Conservation (phyloP, 2,113 vertebrate species). For the Engraulis encrasicolus region DNA sequence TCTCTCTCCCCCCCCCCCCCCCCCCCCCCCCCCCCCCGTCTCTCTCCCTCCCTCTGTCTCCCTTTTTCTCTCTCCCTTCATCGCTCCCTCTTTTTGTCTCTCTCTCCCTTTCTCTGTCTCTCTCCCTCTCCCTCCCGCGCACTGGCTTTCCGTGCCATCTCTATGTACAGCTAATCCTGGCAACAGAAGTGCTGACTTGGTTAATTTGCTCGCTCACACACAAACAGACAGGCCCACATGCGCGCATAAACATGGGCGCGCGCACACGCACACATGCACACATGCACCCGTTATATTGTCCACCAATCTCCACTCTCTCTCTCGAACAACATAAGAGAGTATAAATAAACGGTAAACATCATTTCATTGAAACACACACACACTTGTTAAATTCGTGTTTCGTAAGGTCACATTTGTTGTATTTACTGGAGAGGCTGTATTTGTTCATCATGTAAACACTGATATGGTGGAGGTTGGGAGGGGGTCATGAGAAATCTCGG, state of each 20-base stretch:
- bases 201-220: background rate
- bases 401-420: background rate
- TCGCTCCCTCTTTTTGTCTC: background rate
- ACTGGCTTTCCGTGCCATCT: background rate
- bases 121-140: background rate
- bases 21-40: background rate
- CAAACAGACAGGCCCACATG: background rate
- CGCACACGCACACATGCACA: too few relatives aligned
- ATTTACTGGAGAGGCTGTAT: background rate
- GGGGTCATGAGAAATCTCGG: background rate
- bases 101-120: background rate
- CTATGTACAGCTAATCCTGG: constrained; percentile 9
- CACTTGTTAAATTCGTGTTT: background rate
- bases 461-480: background rate
- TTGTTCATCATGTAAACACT: background rate
- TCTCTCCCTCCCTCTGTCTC: too few relatives aligned
- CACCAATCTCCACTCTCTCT: too few relatives aligned
- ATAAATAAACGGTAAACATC: too few relatives aligned
- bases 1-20: constrained; percentile 28
- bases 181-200: constrained; percentile 17
- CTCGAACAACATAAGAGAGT: too few relatives aligned
- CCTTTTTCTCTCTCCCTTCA: constrained; percentile 27
- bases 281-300: too few relatives aligned
- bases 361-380: background rate
- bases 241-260: too few relatives aligned